phyloP scores from a whole-genome alignment of 2,888 invertebrate species.

The Operophtera brumata region DNA sequence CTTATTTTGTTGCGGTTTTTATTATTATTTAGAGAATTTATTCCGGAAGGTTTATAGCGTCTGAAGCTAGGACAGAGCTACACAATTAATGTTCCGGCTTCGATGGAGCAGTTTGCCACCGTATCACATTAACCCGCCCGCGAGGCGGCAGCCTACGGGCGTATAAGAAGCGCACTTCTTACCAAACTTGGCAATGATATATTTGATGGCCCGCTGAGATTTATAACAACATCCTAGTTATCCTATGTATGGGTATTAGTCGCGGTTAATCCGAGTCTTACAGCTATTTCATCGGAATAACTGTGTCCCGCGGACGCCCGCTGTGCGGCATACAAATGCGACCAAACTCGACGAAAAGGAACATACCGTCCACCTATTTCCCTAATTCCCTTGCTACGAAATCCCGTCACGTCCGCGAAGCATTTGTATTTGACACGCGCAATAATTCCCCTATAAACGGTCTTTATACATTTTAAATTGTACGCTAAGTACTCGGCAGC shows the following conservation, averaged over 20 bases:
- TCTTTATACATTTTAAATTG: slow-evolving; percentile 32
- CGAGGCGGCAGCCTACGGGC: not conserved
- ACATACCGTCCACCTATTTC: slow-evolving; percentile 47
- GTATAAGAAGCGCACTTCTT: slow-evolving; percentile 21
- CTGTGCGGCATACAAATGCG: slow-evolving; percentile 62
- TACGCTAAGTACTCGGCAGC: slow-evolving; percentile 18
- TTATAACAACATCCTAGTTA: slow-evolving; percentile 33
- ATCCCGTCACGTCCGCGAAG: slow-evolving; percentile 46
- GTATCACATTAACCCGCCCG: slow-evolving; percentile 30
- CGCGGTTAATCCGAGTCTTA: slow-evolving; percentile 43
- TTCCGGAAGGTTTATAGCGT: no score
- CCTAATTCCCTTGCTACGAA: slow-evolving; percentile 48
- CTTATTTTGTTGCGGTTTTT: no score
- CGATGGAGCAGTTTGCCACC: slow-evolving; percentile 27
- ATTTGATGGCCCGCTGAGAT: slow-evolving; percentile 32
- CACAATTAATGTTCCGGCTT: slow-evolving; percentile 23
- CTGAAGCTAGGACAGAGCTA: no score
- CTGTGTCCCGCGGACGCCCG: slow-evolving; percentile 44
- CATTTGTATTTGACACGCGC: slow-evolving; percentile 39
- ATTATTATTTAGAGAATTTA: no score
- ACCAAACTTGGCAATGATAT: slow-evolving; percentile 34
- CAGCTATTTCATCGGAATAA: slow-evolving; percentile 69
- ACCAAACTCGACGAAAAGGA: slow-evolving; percentile 43
- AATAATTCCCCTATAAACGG: slow-evolving; percentile 34
- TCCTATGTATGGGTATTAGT: slow-evolving; percentile 43